Base-by-base conservation (phyloP, 2,888 invertebrate genomes). In the Pherbina coryleti region DNA sequence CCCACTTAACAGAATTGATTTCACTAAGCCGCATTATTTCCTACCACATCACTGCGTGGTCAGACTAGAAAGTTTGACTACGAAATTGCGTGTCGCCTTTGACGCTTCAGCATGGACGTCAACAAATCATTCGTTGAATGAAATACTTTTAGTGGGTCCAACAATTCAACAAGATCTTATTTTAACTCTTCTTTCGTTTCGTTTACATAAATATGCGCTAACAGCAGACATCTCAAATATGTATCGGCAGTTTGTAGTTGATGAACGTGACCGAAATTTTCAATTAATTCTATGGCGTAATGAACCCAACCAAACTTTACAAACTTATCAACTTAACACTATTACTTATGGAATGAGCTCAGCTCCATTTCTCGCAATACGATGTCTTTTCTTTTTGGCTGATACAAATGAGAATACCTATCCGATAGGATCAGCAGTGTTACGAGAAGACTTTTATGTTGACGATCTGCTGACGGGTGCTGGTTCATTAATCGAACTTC, bases 341-440 rank as follows among this genome's bases (percentile, higher is more conserved):
- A 31, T 31, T 5, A 31, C 31, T 31, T 31, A 66, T 74, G 5
- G 55, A 62, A 7, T 28, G 37, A n/a, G 76, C 5, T 44, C 79
- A 3, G 80, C 81, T 7, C 80, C 80, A 75, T 81, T 80, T 44
- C 34, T 79, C 11, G 75, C 77, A 8, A 78, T 77, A 19, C 49
- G 77, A n/a, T 75, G 75, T 57, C 49, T 79, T 3, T n/a, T 70
- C n/a, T 67, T 73, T n/a, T 55, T 75, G 5, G 81, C 79, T 8
- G 66, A 77, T 1, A 77, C 78, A 14, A 28, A 83, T 72, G 25
- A 73, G 37, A 2, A 22, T 0, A 57, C 76, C 14, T 81, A 53
- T 73, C 82, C 83, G 8, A n/a, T n/a, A n/a, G n/a, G n/a, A n/a
- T n/a, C n/a, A n/a, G n/a, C n/a, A n/a, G 17, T 79, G n/a, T 83